Evolutionary conservation across 2,888 invertebrate species (phyloP).

Genomic region (Dromius quadrimaculatus): DNA sequence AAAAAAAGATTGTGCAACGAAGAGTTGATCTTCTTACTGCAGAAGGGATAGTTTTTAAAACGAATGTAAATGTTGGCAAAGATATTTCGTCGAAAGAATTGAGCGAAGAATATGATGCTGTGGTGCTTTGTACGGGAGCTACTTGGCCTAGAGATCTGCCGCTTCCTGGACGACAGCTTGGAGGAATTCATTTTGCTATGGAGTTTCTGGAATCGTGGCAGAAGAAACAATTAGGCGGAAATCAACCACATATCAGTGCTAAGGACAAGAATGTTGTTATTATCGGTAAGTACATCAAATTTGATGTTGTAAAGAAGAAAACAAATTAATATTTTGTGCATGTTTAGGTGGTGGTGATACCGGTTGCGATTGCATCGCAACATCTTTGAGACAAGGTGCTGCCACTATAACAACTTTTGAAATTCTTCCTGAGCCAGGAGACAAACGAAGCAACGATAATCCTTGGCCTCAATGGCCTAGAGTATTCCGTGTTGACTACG

Average conservation of each 20-base stretch:
- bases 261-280: conserved; percentile 95
- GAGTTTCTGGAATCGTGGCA: conserved; percentile 97
- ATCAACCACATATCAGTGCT: conserved; percentile 75
- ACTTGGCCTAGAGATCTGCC: conserved; percentile 96
- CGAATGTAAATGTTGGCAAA: conserved; percentile 90
- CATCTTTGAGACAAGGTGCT: conserved; percentile 94
- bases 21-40: conserved; percentile 86
- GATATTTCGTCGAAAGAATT: conserved; percentile 84
- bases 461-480: conserved; percentile 99
- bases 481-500: conserved; percentile 97
- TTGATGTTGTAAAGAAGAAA: not conserved
- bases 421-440: conserved; percentile 93
- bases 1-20: conserved; percentile 92
- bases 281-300: conserved; percentile 73
- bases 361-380: conserved; percentile 98
- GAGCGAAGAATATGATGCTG: conserved; percentile 80
- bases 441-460: conserved; percentile 85
- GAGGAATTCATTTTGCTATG: conserved; percentile 98
- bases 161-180: conserved; percentile 83
- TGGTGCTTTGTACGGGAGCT: conserved; percentile 92
- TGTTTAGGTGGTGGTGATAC: conserved; percentile 82
- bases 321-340: not conserved
- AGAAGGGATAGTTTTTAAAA: conserved; percentile 86
- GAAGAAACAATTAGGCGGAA: conserved; percentile 86
- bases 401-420: conserved; percentile 93